Evolutionary conservation across 2,797 vertebrate genomes (phyloP).

Genomic region (Peromyscus aztecus): DNA sequence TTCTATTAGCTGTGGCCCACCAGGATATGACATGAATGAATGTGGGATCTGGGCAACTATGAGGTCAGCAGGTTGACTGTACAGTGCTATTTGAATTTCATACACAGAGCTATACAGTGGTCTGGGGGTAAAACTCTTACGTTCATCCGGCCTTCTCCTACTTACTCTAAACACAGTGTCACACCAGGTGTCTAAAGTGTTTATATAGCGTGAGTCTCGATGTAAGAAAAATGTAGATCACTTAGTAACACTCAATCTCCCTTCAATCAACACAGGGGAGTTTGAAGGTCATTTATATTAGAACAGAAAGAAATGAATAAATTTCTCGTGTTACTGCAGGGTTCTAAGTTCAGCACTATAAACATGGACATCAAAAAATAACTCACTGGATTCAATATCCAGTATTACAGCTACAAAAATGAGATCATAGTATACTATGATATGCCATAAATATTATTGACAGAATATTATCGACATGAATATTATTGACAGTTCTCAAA

Average conservation of each 20-base stretch:
- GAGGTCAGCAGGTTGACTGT: constrained; percentile 76
- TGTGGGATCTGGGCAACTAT: constrained; percentile 89
- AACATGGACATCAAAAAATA: neutral
- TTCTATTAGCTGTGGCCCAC: constrained; percentile 77
- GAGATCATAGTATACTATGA: neutral
- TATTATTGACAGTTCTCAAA: too few species aligned
- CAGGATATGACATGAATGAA: constrained; percentile 85
- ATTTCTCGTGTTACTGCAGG: neutral
- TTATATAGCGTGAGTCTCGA: neutral
- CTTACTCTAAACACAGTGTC: neutral
- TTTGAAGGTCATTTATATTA: neutral
- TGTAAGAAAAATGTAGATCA: neutral
- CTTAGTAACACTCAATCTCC: neutral
- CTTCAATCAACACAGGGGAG: neutral
- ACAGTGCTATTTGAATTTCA: neutral
- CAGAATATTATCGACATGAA: too few species aligned
- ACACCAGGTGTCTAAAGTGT: neutral
- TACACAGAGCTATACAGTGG: neutral
- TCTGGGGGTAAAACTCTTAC: neutral
- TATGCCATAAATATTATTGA: neutral
- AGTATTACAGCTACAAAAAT: neutral
- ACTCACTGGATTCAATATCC: neutral
- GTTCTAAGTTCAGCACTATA: neutral
- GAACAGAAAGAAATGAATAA: neutral
- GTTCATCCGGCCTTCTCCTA: neutral